Evolutionary conservation across 2,888 invertebrate genomes (phyloP), one percentile per base, ranked within the genome.

Genomic region (Zaprionus lineosus): DNA sequence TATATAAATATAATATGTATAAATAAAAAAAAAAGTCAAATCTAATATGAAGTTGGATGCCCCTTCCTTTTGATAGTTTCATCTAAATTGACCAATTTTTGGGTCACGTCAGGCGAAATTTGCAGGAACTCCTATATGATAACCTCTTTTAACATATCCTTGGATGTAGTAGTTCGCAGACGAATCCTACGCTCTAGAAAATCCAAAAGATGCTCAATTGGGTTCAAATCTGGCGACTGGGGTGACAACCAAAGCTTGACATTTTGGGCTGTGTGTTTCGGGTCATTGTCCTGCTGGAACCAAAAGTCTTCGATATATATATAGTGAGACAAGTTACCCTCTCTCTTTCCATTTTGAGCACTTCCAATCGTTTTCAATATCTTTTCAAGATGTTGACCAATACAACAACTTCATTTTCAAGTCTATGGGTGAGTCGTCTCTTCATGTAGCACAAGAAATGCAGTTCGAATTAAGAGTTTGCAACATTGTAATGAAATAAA

Each of bases 241-340:
- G 50, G 44, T 5, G 47, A 39, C 11, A 62, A 12, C 61, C 58
- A 65, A 1, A 62, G 33, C 29, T 51, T 59, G 1, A 58, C 52
- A 41, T 51, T 55, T 5, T 44, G 28, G 9, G 63, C 46, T 4
- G 46, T 55, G 29, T 60, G 53, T 5, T 65, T 55, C 0, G 55
- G 55, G 31, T 63, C 59, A 18, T 67, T 67, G 9, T 51, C 56
- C 2, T 67, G 57, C n/a, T 53, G 40, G 33, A 67, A 60, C 31
- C 47, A 44, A 9, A 40, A 60, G 2, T 46, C 18, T 0, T 43
- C 5, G 2, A n/a, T n/a, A n/a, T n/a, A n/a, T n/a, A n/a, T n/a
- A n/a, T n/a, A n/a, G n/a, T n/a, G n/a, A n/a, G n/a, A n/a, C n/a
- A n/a, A n/a, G n/a, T n/a, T n/a, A n/a, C n/a, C n/a, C n/a, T n/a